A percentile compares a stretch with the other conserved stretches of the same genome.
phyloP scores from a whole-genome alignment of 2,797 vertebrate species.

The Pseudochirops corinnae region DNA sequence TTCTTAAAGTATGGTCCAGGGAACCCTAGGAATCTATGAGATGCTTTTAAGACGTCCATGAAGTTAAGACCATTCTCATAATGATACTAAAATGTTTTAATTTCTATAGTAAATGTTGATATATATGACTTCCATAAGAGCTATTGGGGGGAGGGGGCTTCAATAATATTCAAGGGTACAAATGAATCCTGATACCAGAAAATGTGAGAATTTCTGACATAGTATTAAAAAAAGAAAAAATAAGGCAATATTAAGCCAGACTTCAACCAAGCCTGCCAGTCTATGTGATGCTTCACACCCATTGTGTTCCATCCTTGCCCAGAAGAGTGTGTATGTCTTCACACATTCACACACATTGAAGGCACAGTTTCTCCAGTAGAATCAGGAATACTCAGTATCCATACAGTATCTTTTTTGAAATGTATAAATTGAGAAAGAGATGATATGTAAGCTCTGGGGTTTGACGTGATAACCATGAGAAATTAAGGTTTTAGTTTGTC shows the following conservation, averaged over 20 bases:
- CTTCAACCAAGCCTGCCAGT: neutral
- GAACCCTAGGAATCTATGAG: neutral
- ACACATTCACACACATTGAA: too few species aligned
- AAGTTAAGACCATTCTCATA: neutral
- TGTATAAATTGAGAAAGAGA: constrained; percentile 10
- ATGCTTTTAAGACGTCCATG: neutral
- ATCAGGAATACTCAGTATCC: neutral
- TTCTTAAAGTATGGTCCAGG: neutral
- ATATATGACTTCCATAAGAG: neutral
- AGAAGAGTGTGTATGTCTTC: neutral
- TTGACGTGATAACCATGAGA: neutral
- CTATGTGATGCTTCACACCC: neutral
- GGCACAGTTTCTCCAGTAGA: constrained; percentile 35
- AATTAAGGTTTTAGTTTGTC: neutral
- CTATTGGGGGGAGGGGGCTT: neutral
- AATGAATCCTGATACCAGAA: neutral
- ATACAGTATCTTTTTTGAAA: constrained; percentile 42
- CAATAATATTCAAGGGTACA: neutral
- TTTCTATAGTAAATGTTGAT: neutral
- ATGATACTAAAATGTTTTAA: neutral
- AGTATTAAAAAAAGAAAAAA: neutral
- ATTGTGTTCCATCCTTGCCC: neutral
- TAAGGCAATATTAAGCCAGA: neutral
- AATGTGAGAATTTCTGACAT: neutral
- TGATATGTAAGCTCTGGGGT: too few species aligned